Percentiles rank a stretch among this genome's conserved stretches.
These are phyloP conservation scores for Epicampocera succincta DNA, from an alignment of 2,888 invertebrate species.

Conservation along the genomic window DNA sequence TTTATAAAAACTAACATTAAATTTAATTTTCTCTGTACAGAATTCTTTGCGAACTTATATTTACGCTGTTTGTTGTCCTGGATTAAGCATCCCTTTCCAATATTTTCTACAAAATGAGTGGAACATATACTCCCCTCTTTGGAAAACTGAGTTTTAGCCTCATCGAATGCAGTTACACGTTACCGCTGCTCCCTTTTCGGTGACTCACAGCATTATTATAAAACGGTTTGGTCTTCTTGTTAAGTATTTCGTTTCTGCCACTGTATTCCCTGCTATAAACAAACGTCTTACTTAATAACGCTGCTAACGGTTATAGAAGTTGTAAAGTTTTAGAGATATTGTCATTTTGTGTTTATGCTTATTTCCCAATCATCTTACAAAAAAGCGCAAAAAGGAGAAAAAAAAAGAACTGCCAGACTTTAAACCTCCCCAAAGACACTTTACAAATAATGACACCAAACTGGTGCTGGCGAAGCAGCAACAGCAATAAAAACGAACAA, in stretches of 20 bases:
- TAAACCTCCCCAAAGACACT: constrained; percentile 55
- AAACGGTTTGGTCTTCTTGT: too few relatives aligned
- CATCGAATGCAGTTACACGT: too few relatives aligned
- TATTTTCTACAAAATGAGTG: too few relatives aligned
- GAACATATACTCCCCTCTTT: too few relatives aligned
- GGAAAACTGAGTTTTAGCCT: too few relatives aligned
- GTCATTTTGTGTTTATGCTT: constrained; percentile 63
- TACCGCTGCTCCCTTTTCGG: too few relatives aligned
- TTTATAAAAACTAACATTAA: too few relatives aligned
- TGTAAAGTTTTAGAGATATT: constrained; percentile 59
- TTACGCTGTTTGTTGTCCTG: too few relatives aligned
- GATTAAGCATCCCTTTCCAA: too few relatives aligned
- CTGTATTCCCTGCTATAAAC: neutral
- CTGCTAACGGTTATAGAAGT: constrained; percentile 35
- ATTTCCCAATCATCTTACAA: constrained; percentile 45
- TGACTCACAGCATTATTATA: too few relatives aligned
- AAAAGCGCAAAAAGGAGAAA: neutral
- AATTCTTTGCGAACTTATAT: too few relatives aligned
- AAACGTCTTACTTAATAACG: constrained; percentile 30
- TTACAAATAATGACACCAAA: constrained; percentile 60
- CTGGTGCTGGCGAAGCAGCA: constrained; percentile 27
- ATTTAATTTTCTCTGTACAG: too few relatives aligned
- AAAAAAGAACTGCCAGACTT: constrained; percentile 31
- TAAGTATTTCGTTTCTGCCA: neutral
- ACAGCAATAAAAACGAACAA: constrained; percentile 43